Evolutionary conservation across 2,797 vertebrate genomes (phyloP).

Genomic region (Passerculus sandwichensis): DNA sequence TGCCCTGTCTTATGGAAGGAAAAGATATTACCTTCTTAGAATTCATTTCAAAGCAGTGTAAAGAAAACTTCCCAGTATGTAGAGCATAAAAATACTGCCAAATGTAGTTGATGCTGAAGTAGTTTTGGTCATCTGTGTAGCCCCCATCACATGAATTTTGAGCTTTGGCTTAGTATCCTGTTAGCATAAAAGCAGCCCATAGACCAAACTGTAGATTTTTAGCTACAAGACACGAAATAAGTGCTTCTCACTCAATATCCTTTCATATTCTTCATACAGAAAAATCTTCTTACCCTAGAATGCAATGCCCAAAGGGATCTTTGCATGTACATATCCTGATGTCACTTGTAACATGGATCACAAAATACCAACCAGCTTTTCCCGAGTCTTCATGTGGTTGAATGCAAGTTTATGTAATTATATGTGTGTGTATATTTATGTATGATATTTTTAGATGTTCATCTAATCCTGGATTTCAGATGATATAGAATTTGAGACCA

Average conservation of each 20-base stretch:
- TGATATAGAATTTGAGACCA: background rate
- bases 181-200: background rate
- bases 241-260: background rate
- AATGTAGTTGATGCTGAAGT: background rate
- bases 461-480: background rate
- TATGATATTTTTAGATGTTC: background rate
- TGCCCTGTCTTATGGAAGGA: background rate
- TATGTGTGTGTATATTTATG: background rate
- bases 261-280: background rate
- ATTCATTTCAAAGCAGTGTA: background rate
- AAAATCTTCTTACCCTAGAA: background rate
- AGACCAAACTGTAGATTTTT: background rate
- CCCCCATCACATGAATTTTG: background rate
- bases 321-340: background rate
- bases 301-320: background rate
- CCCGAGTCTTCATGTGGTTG: background rate
- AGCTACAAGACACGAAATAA: background rate
- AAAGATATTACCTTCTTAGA: background rate
- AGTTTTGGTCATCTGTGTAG: background rate
- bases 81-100: background rate
- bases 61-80: background rate
- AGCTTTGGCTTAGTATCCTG: background rate
- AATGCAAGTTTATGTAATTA: background rate
- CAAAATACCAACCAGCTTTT: background rate
- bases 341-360: background rate